Percentiles rank a stretch among this genome's conserved stretches.
phyloP scores from a whole-genome alignment of 2,113 vertebrate species.

The Pseudopodoces humilis region DNA sequence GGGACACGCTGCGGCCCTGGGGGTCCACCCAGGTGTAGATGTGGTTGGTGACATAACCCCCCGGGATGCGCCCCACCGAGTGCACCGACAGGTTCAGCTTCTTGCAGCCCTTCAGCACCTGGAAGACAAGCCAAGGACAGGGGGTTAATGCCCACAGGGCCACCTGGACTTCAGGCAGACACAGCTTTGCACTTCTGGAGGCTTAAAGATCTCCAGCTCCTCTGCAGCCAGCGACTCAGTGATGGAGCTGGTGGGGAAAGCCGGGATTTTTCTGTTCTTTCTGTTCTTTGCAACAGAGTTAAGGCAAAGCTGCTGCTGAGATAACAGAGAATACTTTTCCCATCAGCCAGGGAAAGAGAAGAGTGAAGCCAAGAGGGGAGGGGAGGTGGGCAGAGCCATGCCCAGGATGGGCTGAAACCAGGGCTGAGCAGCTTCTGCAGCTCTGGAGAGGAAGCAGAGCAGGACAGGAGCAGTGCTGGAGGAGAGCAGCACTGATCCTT shows the following conservation, averaged over 20 bases:
- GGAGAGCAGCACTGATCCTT: background rate
- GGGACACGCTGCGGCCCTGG: slow-evolving; percentile 89
- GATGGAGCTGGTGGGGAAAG: background rate
- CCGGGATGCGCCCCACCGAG: slow-evolving; percentile 90
- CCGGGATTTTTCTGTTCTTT: background rate
- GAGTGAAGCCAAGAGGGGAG: background rate
- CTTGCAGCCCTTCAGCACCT: slow-evolving; percentile 96
- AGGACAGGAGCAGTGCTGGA: background rate
- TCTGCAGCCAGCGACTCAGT: background rate
- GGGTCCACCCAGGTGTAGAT: slow-evolving; percentile 99
- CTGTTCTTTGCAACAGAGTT: background rate
- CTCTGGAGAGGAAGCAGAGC: background rate
- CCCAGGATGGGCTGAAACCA: background rate
- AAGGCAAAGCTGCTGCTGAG: background rate
- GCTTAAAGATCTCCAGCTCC: background rate
- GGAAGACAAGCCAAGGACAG: background rate
- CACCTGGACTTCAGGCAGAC: background rate
- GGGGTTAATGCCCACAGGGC: background rate
- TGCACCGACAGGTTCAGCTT: slow-evolving; percentile 90
- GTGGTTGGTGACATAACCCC: slow-evolving; percentile 94
- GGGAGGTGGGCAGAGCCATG: background rate
- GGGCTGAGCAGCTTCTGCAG: background rate
- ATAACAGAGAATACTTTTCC: background rate
- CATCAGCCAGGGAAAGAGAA: background rate
- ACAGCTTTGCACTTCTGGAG: background rate